A percentile compares a stretch with the other conserved stretches of the same genome.
phyloP scores from a whole-genome alignment of 2,797 vertebrate genomes.

The Catamblyrhynchus diadema region DNA sequence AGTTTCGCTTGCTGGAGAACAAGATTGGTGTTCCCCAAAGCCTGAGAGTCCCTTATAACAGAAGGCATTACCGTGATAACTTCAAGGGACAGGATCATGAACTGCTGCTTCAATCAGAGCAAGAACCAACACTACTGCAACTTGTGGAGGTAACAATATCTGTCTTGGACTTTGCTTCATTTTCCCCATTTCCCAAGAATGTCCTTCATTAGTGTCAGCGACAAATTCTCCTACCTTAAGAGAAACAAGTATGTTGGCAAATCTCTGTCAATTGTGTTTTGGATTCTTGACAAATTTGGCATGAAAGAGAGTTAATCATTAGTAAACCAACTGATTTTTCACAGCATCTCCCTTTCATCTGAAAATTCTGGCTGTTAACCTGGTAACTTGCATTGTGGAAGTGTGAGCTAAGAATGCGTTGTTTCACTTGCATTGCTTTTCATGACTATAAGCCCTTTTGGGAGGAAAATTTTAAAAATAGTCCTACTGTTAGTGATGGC shows the following conservation, averaged over 20 bases:
- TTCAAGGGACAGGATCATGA: slow-evolving; percentile 88
- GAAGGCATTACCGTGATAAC: slow-evolving; percentile 90
- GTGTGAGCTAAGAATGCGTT: not conserved
- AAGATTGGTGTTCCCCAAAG: slow-evolving; percentile 92
- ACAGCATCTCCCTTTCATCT: not conserved
- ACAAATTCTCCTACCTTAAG: not conserved
- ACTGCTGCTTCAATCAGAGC: slow-evolving; percentile 80
- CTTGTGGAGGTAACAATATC: slow-evolving; percentile 85
- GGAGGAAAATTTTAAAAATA: not conserved
- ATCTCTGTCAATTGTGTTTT: not conserved
- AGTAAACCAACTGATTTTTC: not conserved
- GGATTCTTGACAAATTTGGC: not conserved
- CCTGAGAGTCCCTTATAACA: slow-evolving; percentile 92
- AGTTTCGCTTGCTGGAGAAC: slow-evolving; percentile 95
- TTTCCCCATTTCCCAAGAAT: not conserved
- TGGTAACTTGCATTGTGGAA: not conserved
- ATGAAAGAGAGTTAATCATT: not conserved
- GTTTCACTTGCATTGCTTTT: not conserved
- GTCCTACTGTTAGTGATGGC: not conserved
- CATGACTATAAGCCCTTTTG: not conserved
- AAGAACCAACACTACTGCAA: slow-evolving; percentile 86
- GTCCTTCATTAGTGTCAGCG: not conserved
- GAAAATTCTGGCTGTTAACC: not conserved
- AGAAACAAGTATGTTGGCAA: not conserved
- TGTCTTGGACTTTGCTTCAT: not conserved